These are phyloP conservation scores for Diadema setosum DNA, from an alignment of 35 echinoderm and acorn worm genomes.

Conservation along the genomic window DNA sequence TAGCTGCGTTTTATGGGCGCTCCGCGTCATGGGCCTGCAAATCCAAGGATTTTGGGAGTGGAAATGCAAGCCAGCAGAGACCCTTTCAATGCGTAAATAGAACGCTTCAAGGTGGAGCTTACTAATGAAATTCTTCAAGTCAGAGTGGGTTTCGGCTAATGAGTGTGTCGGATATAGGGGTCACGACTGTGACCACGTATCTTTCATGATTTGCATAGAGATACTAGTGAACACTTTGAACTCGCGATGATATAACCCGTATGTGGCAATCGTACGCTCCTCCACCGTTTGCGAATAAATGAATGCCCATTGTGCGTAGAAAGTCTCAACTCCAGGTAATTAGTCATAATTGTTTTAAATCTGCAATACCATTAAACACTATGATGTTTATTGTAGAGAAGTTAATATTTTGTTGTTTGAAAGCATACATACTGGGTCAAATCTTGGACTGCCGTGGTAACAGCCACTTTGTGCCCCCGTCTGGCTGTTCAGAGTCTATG, in stretches of 20 bases:
- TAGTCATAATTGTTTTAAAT: not conserved
- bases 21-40: not conserved
- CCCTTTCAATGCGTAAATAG: too few relatives aligned
- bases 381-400: too few relatives aligned
- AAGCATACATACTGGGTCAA: too few relatives aligned
- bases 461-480: too few relatives aligned
- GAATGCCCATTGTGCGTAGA: not conserved
- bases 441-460: too few relatives aligned
- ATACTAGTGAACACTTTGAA: not conserved
- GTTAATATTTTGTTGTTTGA: conserved; percentile 1
- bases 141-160: not conserved
- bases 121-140: too few relatives aligned
- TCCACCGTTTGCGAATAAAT: not conserved
- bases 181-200: not conserved
- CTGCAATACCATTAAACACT: too few relatives aligned
- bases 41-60: not conserved
- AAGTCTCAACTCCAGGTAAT: conserved; percentile 4
- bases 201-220: not conserved
- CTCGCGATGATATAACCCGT: not conserved
- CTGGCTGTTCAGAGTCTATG: too few relatives aligned
- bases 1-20: not conserved
- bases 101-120: not conserved
- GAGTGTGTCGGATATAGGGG: not conserved
- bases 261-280: not conserved
- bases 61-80: not conserved